These are phyloP conservation scores for Pachycephus smyrnensis DNA, from an alignment of 2,888 invertebrate species.

Conservation along the genomic window DNA sequence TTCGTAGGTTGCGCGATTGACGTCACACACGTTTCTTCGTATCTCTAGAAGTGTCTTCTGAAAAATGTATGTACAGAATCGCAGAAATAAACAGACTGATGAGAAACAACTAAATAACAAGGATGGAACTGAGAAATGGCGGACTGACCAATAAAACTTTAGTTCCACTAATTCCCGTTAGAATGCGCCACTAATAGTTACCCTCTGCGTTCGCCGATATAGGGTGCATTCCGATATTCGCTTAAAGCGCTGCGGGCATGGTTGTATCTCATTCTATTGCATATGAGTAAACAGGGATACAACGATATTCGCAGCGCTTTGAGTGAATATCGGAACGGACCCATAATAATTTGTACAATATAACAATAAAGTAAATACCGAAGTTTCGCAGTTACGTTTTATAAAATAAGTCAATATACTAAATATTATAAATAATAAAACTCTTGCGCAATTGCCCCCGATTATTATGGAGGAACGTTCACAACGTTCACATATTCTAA, in stretches of 20 bases:
- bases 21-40: neutral
- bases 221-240: too few relatives aligned
- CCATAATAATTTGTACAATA: neutral
- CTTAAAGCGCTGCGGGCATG: too few relatives aligned
- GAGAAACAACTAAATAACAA: neutral
- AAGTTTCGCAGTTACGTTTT: neutral
- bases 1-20: neutral
- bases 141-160: neutral
- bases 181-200: neutral
- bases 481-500: too few relatives aligned
- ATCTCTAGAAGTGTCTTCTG: neutral
- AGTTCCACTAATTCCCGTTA: neutral
- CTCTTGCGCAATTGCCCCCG: neutral
- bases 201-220: neutral
- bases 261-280: too few relatives aligned
- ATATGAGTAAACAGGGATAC: too few relatives aligned
- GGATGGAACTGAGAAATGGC: neutral
- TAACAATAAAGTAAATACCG: neutral
- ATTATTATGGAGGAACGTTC: too few relatives aligned
- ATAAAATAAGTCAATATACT: neutral
- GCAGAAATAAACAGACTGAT: neutral
- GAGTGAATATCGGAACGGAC: too few relatives aligned
- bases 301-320: too few relatives aligned
- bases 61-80: neutral
- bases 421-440: neutral